Percentiles rank a stretch among this genome's conserved stretches.
Conservation (phyloP, 2,888 invertebrate species). For the Dasysyrphus tricinctus region DNA sequence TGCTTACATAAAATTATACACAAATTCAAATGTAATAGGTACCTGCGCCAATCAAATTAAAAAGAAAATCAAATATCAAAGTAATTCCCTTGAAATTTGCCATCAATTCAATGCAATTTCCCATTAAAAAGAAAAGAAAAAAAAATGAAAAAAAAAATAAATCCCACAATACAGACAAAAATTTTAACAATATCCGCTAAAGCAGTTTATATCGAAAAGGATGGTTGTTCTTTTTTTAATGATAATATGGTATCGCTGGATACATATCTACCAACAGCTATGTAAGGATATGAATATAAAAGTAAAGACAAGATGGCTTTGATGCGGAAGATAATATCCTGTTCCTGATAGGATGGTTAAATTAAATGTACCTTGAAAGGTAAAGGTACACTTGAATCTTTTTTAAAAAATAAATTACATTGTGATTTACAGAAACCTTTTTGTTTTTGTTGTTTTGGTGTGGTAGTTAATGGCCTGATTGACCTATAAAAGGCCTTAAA, state of each 20-base stretch:
- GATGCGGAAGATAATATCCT: conserved; percentile 4
- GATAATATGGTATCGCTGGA: background rate
- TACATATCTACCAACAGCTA: background rate
- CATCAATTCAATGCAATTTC: background rate
- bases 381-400: background rate
- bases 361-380: conserved; percentile 24
- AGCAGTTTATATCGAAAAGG: conserved; percentile 11
- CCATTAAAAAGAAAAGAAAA: background rate
- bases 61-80: background rate
- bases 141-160: background rate
- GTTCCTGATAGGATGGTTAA: background rate
- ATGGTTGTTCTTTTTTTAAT: background rate
- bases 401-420: background rate
- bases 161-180: background rate
- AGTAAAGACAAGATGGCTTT: background rate
- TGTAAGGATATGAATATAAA: background rate
- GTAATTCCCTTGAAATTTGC: background rate
- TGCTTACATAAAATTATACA: background rate
- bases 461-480: background rate
- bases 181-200: background rate
- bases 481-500: too few species aligned
- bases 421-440: background rate
- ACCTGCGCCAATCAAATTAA: too few species aligned
- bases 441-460: background rate
- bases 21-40: background rate